Base-by-base conservation (phyloP, 2,888 invertebrate genomes). In the Hipparchia sbordonii region DNA sequence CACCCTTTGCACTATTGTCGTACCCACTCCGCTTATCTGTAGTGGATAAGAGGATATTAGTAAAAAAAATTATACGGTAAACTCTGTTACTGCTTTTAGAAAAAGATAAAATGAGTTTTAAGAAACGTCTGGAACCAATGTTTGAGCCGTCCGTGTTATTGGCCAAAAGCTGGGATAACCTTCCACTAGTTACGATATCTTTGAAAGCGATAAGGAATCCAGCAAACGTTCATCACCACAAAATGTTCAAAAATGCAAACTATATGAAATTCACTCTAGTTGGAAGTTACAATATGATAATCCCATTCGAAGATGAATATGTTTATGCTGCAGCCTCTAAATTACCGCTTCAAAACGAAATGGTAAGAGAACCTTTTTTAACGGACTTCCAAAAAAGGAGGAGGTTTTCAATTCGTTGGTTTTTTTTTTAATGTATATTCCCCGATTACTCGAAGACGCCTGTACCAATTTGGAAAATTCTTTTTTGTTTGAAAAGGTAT, bases 91-190 rank as follows among this genome's bases (percentile, higher is more conserved):
- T 52, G 5, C 6, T 57, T 85, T 65, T 74, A 92, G 92, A 83
- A 10, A 79, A 79, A 72, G 79, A 87, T 61, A 84, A 82, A 79
- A 79, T 89, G 69, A 77, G 71, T 13, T 73, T 91, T 0, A 84
- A 80, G 71, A 89, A 89, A 78, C 87, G 91, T 6, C 81, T 93
- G 86, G 86, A 91, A 72, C 92, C 90, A 3, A 80, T 85, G 66
- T 67, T 82, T 2, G 70, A 75, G n/a, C 86, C 82, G 0, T 74
- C 86, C 0, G 72, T 81, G 5, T 74, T 88, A 12, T 71, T 78
- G 0, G 77, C 80, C 4, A 89, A 87, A 71, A 93, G 93, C 77
- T 93, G 91, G 91, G 87, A 89, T 65, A 91, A 88, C 71, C 83
- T 92, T 1, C 93, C 93, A 0, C 77, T 89, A 6, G 76, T 93